Base-by-base conservation (phyloP, 1,140 invertebrate species). In the Bradynema listronoti region DNA sequence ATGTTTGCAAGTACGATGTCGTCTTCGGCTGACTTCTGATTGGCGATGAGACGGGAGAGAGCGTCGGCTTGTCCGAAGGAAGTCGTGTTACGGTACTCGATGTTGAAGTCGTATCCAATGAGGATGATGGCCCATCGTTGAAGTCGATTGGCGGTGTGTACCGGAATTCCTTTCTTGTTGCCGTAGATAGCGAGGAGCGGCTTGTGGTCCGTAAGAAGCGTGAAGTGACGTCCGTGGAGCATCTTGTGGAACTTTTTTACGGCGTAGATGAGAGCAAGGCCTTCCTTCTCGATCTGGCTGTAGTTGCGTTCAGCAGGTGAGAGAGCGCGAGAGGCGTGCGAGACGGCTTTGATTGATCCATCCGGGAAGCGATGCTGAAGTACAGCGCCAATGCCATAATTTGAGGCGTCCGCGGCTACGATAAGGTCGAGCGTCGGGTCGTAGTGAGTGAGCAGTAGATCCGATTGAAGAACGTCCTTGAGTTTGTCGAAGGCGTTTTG, bases 161-260 rank as follows among this genome's bases (percentile, higher is more conserved):
- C 62, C 33, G 79, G 78, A 72, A 14, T 71, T 76, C 25, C 79
- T 62, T 63, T 61, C 14, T 78, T 65, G 39, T 66, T 47, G 30
- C 70, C 64, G 65, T 83, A 82, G 43, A 83, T n/a, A 9, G 64
- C 45, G 1, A 80, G 50, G n/a, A 84, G 63, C 4, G 82, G 81
- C 55, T 80, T 73, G 61, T 83, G 79, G 62, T 84, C 83, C 0
- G 81, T 82, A 19, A 69, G 59, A n/a, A 82, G 69, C 11, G 61
- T 51, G 60, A 84, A 84, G 7, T 71, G 43, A 53, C 70, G 66
- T 43, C 79, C 83, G 68, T 73, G 80, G 2, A 83, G 49, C 66
- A 81, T 85, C 30, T 81, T 65, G 32, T 82, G 75, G 71, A 84
- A 84, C 3, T n/a, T n/a, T n/a, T n/a, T n/a, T n/a, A n/a, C n/a